Evolutionary conservation across 1,140 invertebrate species (phyloP).

Genomic region (Parapsyche elsis): DNA sequence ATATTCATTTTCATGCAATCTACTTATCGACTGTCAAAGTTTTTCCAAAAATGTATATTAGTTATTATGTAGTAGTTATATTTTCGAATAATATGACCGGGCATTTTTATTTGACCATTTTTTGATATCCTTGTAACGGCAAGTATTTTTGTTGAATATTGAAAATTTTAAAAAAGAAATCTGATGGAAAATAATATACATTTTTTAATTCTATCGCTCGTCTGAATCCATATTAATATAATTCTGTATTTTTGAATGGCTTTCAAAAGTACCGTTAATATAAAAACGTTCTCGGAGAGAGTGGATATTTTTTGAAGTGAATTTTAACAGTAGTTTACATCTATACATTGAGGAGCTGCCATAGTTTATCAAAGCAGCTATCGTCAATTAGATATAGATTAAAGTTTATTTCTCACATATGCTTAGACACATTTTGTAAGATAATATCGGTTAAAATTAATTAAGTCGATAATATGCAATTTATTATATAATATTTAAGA

Average conservation of each 20-base stretch:
- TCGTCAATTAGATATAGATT: constrained; percentile 41
- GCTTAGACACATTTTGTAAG: constrained; percentile 22
- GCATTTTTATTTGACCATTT: not conserved
- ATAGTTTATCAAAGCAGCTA: constrained; percentile 36
- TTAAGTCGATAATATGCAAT: not conserved
- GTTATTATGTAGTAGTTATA: no score
- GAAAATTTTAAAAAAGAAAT: no score
- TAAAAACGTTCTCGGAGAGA: constrained; percentile 37
- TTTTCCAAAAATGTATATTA: no score
- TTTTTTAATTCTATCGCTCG: not conserved
- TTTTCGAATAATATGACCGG: not conserved
- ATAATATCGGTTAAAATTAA: not conserved
- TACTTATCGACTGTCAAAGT: no score
- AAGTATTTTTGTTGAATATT: constrained; percentile 4
- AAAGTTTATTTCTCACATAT: constrained; percentile 26
- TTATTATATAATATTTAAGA: not conserved
- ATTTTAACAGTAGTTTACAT: constrained; percentile 32
- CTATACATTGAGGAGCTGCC: constrained; percentile 25
- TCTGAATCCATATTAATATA: constrained; percentile 5
- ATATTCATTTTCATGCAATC: no score
- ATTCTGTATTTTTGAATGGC: constrained; percentile 22
- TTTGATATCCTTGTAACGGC: not conserved
- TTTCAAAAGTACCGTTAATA: constrained; percentile 17
- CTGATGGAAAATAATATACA: not conserved
- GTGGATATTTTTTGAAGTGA: constrained; percentile 45